A percentile compares a stretch with the other conserved stretches of the same genome.
These are phyloP conservation scores for Caenorhabditis doughertyi DNA, from an alignment of 2,888 invertebrate species.

Conservation along the genomic window DNA sequence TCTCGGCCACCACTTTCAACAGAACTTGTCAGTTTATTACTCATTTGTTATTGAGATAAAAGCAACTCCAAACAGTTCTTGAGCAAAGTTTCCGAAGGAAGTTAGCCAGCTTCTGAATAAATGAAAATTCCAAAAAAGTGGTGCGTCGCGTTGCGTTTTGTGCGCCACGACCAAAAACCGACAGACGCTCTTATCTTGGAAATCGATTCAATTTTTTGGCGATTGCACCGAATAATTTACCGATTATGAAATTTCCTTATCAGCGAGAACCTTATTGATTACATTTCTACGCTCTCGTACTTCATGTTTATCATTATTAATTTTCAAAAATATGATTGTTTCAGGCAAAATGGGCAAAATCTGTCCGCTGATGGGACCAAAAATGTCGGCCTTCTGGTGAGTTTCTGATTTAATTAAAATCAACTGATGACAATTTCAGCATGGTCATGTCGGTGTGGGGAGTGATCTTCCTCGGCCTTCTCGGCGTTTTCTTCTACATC, in stretches of 20 bases:
- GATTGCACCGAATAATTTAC: not conserved
- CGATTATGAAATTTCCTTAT: conserved; percentile 16
- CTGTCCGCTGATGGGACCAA: conserved; percentile 82
- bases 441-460: conserved; percentile 83
- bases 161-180: conserved; percentile 58
- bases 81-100: not conserved
- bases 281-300: not conserved
- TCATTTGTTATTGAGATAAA: conserved; percentile 6
- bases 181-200: conserved; percentile 34
- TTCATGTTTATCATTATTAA: not conserved
- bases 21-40: conserved; percentile 5
- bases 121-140: conserved; percentile 12
- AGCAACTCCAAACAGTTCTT: conserved; percentile 7
- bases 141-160: conserved; percentile 61
- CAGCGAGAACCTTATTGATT: not conserved
- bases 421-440: conserved; percentile 71
- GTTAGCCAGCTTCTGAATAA: not conserved
- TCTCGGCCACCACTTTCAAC: conserved; percentile 9
- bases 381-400: conserved; percentile 82
- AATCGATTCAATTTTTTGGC: conserved; percentile 27
- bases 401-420: conserved; percentile 40
- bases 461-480: conserved; percentile 81
- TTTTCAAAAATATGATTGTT: conserved; percentile 4
- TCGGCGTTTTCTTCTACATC: conserved; percentile 82
- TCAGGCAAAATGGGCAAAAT: conserved; percentile 77